Evolutionary conservation across 2,113 vertebrate genomes (phyloP).

Genomic region (Prochilodus magdalenae): DNA sequence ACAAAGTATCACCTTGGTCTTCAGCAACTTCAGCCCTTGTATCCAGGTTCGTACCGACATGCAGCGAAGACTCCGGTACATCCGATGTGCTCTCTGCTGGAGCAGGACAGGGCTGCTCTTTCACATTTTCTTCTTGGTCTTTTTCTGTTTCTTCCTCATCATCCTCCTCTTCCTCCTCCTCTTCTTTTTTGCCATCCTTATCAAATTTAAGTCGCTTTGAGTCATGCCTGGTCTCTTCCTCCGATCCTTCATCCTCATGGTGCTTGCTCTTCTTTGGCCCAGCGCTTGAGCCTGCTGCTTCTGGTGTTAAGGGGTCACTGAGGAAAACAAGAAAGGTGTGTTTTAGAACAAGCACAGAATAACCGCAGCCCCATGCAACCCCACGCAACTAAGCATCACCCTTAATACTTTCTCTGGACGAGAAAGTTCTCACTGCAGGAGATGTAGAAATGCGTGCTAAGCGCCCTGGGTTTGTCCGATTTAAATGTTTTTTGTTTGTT

Average conservation of each 20-base stretch:
- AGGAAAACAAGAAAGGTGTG: conserved; percentile 23
- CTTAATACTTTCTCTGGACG: background rate
- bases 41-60: conserved; percentile 72
- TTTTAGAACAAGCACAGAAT: background rate
- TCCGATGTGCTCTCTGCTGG: conserved; percentile 75
- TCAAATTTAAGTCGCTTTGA: conserved; percentile 92
- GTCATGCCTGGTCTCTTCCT: conserved; percentile 82
- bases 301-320: conserved; percentile 82
- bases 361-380: too few species aligned
- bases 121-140: conserved; percentile 69
- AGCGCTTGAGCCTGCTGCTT: conserved; percentile 75
- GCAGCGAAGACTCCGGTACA: conserved; percentile 72
- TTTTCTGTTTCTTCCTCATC: conserved; percentile 40
- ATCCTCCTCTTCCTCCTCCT: conserved; percentile 67
- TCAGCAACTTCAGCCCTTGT: conserved; percentile 72
- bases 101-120: conserved; percentile 69
- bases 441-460: background rate
- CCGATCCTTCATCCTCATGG: conserved; percentile 64
- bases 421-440: background rate
- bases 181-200: conserved; percentile 71
- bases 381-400: too few species aligned
- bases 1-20: conserved; percentile 75
- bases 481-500: background rate
- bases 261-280: conserved; percentile 88
- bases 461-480: background rate